phyloP scores from a whole-genome alignment of 2,888 invertebrate genomes.

The Zootermopsis nevadensis region DNA sequence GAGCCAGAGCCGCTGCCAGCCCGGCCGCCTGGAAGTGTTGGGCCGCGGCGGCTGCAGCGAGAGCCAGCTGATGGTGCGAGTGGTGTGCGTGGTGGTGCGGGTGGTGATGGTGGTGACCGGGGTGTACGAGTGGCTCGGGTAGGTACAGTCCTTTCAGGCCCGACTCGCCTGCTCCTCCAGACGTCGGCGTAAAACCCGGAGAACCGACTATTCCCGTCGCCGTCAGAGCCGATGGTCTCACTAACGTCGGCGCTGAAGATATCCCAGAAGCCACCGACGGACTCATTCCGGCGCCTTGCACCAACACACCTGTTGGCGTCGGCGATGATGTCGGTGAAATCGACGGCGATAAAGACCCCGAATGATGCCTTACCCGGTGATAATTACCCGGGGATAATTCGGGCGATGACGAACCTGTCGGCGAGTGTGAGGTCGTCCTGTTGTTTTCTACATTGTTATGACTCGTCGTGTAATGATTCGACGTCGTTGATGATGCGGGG shows the following conservation, averaged over 20 bases:
- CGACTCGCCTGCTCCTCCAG: conserved; percentile 58
- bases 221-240: conserved; percentile 49
- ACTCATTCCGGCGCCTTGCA: neutral
- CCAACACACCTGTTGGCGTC: conserved; percentile 15
- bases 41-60: conserved; percentile 74
- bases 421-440: conserved; percentile 57
- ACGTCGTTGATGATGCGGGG: conserved; percentile 51
- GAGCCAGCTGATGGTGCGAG: conserved; percentile 70
- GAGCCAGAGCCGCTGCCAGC: conserved; percentile 78
- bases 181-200: conserved; percentile 56
- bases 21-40: conserved; percentile 82
- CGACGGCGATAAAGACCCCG: conserved; percentile 37
- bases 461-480: conserved; percentile 56
- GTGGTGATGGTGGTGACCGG: conserved; percentile 49
- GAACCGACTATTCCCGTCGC: conserved; percentile 51
- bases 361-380: conserved; percentile 31
- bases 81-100: conserved; percentile 65
- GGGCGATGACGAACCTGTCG: conserved; percentile 26
- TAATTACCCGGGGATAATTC: conserved; percentile 42
- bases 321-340: conserved; percentile 46
- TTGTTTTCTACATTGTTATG: conserved; percentile 58
- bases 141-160: conserved; percentile 61
- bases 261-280: neutral
- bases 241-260: conserved; percentile 52
- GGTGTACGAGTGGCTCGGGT: conserved; percentile 55